Percentiles rank a stretch among this genome's conserved stretches.
Conservation (phyloP, 2,888 invertebrate genomes). For the Spisula solida region DNA sequence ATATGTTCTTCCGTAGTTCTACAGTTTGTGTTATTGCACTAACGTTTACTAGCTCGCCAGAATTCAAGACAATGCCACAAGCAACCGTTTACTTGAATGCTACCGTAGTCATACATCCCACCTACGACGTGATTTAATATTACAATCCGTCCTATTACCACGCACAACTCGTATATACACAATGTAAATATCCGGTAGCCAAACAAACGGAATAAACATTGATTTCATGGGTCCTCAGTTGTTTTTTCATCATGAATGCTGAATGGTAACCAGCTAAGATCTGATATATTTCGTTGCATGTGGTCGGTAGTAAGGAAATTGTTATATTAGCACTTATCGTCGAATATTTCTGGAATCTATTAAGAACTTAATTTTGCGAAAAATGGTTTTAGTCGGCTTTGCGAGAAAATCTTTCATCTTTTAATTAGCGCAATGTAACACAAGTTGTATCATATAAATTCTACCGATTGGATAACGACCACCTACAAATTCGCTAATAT, state of each 20-base stretch:
- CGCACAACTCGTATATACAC: neutral
- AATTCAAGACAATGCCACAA: no score
- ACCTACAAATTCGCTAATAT: neutral
- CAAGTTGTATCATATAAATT: neutral
- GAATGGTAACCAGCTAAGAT: neutral
- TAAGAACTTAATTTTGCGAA: neutral
- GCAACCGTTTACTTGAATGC: no score
- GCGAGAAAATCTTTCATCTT: neutral
- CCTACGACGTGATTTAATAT: neutral
- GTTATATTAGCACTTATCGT: neutral
- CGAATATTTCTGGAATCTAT: neutral
- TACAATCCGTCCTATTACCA: neutral
- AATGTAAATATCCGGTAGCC: neutral
- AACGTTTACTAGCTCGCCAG: no score
- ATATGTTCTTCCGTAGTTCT: no score
- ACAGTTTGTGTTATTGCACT: no score
- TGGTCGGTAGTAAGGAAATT: neutral
- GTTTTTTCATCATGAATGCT: neutral
- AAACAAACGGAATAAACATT: neutral
- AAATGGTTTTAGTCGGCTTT: neutral
- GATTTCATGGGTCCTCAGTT: neutral
- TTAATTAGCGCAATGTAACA: neutral
- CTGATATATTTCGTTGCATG: constrained; percentile 6
- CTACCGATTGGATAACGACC: neutral
- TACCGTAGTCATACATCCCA: neutral